A percentile compares a stretch with the other conserved stretches of the same genome.
phyloP scores from a whole-genome alignment of 2,888 invertebrate species.

The Drosophila hamatofila region DNA sequence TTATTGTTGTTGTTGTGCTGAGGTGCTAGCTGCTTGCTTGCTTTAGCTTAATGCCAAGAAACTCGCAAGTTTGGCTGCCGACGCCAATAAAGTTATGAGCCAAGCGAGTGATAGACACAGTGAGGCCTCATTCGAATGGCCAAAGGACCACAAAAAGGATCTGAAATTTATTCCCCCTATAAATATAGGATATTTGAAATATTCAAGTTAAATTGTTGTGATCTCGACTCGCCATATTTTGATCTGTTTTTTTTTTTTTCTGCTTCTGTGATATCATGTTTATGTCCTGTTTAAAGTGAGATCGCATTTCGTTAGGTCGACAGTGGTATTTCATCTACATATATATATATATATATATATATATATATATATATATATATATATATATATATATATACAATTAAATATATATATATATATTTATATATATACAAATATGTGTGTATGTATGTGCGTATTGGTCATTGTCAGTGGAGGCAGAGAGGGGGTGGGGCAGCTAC shows the following conservation, averaged over 20 bases:
- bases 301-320: neutral
- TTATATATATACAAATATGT: neutral
- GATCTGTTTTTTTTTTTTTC: neutral
- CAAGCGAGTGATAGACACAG: constrained; percentile 32
- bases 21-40: constrained; percentile 43
- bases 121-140: constrained; percentile 26
- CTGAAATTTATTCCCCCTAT: no score
- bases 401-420: neutral
- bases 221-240: no score
- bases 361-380: neutral
- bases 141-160: constrained; percentile 3
- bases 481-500: constrained; percentile 23
- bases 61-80: constrained; percentile 70
- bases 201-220: no score
- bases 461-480: constrained; percentile 7
- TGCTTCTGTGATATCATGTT: neutral
- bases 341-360: neutral
- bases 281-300: no score
- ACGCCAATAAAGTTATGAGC: constrained; percentile 69
- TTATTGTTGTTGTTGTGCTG: constrained; percentile 7
- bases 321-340: neutral
- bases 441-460: constrained; percentile 8
- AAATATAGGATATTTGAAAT: no score
- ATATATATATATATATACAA: neutral
- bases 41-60: constrained; percentile 71